These are phyloP conservation scores for Paralichthys olivaceus DNA, from an alignment of 2,113 vertebrate species.

Conservation along the genomic window DNA sequence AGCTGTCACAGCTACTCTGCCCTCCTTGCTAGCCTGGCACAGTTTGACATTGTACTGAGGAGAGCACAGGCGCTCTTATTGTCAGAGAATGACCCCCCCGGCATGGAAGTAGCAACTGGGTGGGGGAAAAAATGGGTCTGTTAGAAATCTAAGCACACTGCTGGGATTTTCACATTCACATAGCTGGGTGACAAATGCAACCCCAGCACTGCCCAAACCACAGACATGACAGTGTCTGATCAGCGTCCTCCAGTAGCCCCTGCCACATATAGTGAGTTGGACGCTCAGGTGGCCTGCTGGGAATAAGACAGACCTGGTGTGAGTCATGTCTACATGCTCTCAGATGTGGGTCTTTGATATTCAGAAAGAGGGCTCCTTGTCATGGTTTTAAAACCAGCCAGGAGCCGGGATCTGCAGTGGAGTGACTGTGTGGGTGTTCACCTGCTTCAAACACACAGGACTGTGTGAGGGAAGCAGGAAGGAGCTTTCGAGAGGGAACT, in stretches of 20 bases:
- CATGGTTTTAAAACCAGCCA: slow-evolving; percentile 71
- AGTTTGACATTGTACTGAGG: slow-evolving; percentile 73
- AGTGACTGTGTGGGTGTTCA: slow-evolving; percentile 73
- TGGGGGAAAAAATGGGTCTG: slow-evolving; percentile 56
- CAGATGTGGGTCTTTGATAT: slow-evolving; percentile 74
- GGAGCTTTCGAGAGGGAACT: slow-evolving; percentile 56
- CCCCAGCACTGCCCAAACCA: slow-evolving; percentile 32
- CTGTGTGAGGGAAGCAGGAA: slow-evolving; percentile 41
- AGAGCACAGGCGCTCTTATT: slow-evolving; percentile 57
- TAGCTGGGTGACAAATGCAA: slow-evolving; percentile 52
- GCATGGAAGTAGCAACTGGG: slow-evolving; percentile 47
- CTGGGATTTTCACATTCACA: slow-evolving; percentile 58
- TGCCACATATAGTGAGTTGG: slow-evolving; percentile 48
- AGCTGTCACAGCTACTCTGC: slow-evolving; percentile 73
- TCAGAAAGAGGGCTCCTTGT: slow-evolving; percentile 71
- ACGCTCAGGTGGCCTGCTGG: slow-evolving; percentile 55
- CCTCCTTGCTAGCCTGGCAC: slow-evolving; percentile 41
- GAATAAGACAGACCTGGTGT: slow-evolving; percentile 57
- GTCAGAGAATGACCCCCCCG: slow-evolving; percentile 64
- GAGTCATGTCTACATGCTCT: slow-evolving; percentile 73
- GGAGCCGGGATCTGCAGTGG: slow-evolving; percentile 53
- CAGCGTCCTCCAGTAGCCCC: slow-evolving; percentile 46
- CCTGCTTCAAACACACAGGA: slow-evolving; percentile 68
- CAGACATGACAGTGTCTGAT: slow-evolving; percentile 53
- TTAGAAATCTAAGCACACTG: slow-evolving; percentile 55